Conservation (phyloP, 2,113 vertebrate species). For the human (Homo sapiens) region GRCh38 chrX:106821501-106822000, state of each 20-base stretch:
- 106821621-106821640: neutral
- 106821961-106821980: constrained; percentile 87
- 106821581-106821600: neutral
- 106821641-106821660: neutral
- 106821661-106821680: neutral
- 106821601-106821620: neutral
- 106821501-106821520: neutral
- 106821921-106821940: constrained; percentile 49
- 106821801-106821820: neutral
- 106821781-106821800: neutral
- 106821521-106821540: neutral
- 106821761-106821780: neutral
- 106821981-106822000: constrained; percentile 97
- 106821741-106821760: neutral
- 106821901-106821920: constrained; percentile 25
- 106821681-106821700: neutral
- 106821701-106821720: neutral
- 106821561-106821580: neutral
- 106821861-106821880: neutral
- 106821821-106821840: neutral
- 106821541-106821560: neutral
- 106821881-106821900: neutral
- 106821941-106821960: constrained; percentile 63
- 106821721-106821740: neutral
- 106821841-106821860: neutral